Conservation (phyloP, 1,140 invertebrate species). For the Zeugodacus cucurbitae region DNA sequence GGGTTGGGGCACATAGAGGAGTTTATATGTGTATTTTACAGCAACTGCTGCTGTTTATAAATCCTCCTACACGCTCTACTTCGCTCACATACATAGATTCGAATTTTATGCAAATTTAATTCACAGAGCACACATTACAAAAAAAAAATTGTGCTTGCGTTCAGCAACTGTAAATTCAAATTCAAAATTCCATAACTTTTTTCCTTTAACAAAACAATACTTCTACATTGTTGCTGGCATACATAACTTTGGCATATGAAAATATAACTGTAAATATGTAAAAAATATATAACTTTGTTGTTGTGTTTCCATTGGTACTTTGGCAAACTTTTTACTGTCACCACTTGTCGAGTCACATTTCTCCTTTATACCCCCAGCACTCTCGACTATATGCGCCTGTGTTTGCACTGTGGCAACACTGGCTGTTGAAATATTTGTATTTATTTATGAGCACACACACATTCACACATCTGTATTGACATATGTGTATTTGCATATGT, state of each 20-base stretch:
- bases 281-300: neutral
- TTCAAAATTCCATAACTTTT: conserved; percentile 34
- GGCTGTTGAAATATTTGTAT: conserved; percentile 35
- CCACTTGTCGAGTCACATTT: conserved; percentile 32
- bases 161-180: conserved; percentile 21
- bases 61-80: neutral
- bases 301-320: neutral
- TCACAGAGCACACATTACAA: conserved; percentile 43
- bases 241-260: neutral
- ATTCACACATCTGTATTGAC: neutral
- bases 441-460: neutral
- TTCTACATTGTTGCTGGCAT: neutral
- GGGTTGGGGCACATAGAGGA: neutral
- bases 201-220: neutral
- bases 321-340: neutral
- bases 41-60: neutral
- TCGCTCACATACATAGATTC: conserved; percentile 55
- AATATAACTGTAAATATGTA: neutral
- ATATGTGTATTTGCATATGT: neutral
- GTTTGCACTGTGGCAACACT: conserved; percentile 26
- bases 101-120: conserved; percentile 64
- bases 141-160: neutral
- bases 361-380: neutral
- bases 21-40: neutral
- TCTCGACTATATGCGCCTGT: neutral